Conservation (phyloP, 1,140 invertebrate genomes). For the Calosoma granatense region DNA sequence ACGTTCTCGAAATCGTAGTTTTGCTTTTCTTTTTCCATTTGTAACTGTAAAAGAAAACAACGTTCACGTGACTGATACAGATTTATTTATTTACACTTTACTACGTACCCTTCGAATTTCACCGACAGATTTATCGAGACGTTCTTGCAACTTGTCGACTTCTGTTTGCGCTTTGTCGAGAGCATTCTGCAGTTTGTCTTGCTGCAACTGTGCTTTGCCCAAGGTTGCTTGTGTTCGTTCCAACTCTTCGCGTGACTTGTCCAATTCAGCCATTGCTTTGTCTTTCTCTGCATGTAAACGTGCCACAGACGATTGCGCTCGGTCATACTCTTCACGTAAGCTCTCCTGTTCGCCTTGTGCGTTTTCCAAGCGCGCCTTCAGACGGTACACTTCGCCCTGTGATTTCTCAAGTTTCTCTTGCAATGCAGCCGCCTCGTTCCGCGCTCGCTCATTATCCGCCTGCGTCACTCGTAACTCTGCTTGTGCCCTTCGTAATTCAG, state of each 20-base stretch:
- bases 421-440: conserved; percentile 68
- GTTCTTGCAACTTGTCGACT: conserved; percentile 81
- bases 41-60: conserved; percentile 46
- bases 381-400: conserved; percentile 86
- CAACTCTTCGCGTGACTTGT: conserved; percentile 83
- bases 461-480: conserved; percentile 75
- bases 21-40: conserved; percentile 83
- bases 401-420: conserved; percentile 91
- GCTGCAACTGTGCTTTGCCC: conserved; percentile 79
- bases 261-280: conserved; percentile 70
- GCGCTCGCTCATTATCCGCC: conserved; percentile 77
- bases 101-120: conserved; percentile 67
- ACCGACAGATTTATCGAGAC: conserved; percentile 64
- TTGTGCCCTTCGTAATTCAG: conserved; percentile 75
- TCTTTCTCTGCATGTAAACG: conserved; percentile 80
- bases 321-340: conserved; percentile 81
- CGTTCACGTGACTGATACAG: background rate
- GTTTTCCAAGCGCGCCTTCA: conserved; percentile 89
- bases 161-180: conserved; percentile 84
- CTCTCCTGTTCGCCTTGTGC: conserved; percentile 88
- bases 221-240: conserved; percentile 80
- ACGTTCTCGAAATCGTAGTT: conserved; percentile 81
- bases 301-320: conserved; percentile 60
- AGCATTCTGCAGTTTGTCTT: conserved; percentile 79
- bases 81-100: conserved; percentile 6